Evolutionary conservation across 2,888 invertebrate genomes (phyloP).

Genomic region (Eugnorisma glareosa): DNA sequence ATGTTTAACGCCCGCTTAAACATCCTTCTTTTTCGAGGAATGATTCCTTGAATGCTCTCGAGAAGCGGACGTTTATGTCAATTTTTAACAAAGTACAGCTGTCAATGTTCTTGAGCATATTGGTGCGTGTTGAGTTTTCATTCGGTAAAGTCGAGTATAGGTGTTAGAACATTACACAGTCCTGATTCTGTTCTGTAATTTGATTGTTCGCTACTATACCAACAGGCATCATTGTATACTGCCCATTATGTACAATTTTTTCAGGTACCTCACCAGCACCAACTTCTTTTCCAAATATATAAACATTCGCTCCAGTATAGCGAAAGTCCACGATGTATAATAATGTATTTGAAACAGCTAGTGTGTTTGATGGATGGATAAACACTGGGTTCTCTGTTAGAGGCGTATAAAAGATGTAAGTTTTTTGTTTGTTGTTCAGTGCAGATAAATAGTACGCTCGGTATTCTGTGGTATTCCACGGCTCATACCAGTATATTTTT

Average conservation of each 20-base stretch:
- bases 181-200: background rate
- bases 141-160: background rate
- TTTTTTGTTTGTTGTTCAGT: background rate
- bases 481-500: background rate
- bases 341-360: background rate
- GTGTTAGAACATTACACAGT: background rate
- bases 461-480: background rate
- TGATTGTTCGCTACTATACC: background rate
- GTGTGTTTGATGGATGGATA: background rate
- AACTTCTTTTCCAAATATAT: background rate
- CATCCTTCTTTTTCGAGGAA: too few species aligned
- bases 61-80: too few species aligned
- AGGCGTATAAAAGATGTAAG: fast-evolving
- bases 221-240: background rate
- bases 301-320: background rate
- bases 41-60: too few species aligned
- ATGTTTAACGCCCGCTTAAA: too few species aligned
- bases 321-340: background rate
- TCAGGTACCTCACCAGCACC: fast-evolving
- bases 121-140: too few species aligned
- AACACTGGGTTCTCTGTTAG: too few species aligned
- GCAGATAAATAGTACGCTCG: background rate
- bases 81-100: too few species aligned
- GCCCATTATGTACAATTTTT: background rate
- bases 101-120: too few species aligned